phyloP scores from a whole-genome alignment of 2,113 vertebrate genomes.

The Bubo blakistoni region DNA sequence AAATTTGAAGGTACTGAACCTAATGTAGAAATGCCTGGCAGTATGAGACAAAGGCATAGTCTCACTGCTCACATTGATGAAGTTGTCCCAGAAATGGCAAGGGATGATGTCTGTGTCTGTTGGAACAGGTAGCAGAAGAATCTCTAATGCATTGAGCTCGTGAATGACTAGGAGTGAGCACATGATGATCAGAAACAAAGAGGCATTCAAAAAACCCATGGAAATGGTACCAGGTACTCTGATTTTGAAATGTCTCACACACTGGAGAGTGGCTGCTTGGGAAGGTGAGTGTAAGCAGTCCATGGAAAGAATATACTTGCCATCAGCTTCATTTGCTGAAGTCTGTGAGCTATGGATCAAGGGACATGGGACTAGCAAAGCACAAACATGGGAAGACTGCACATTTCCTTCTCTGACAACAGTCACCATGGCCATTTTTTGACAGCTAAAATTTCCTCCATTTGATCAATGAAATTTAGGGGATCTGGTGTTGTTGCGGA shows the following conservation, averaged over 20 bases:
- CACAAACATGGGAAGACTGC: fast-evolving
- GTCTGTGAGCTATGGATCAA: background rate
- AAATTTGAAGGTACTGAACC: background rate
- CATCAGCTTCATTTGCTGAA: background rate
- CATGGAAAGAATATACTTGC: background rate
- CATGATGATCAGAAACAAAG: background rate
- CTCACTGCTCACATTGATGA: background rate
- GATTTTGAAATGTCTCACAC: background rate
- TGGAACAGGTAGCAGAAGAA: background rate
- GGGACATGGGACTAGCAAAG: background rate
- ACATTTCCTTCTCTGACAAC: background rate
- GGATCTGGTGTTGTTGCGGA: background rate
- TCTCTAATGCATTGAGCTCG: background rate
- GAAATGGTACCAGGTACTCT: background rate
- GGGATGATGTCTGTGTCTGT: background rate
- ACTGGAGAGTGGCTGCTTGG: background rate
- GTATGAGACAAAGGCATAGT: background rate
- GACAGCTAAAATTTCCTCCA: background rate
- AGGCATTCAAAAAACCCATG: background rate
- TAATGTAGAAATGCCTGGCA: background rate
- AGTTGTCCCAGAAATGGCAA: background rate
- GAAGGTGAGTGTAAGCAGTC: background rate
- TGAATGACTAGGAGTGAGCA: background rate
- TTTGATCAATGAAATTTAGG: background rate
- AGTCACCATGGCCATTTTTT: background rate